Evolutionary conservation across 2,888 invertebrate species (phyloP), one percentile per base, ranked within the genome.

Genomic region (Cheiracanthium punctorium): DNA sequence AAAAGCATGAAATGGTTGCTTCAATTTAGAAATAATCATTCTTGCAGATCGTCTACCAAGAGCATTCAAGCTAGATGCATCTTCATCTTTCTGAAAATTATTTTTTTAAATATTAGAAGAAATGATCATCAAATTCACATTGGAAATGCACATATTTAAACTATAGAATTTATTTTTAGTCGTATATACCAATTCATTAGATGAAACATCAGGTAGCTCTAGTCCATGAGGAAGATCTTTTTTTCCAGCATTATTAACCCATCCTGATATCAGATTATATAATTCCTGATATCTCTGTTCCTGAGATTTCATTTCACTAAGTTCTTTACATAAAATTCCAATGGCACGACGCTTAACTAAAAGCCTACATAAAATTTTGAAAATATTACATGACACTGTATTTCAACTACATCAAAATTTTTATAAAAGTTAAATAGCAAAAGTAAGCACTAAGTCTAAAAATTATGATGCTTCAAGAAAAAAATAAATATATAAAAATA

Each of bases 261-360:
- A 88, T 32, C 88, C 87, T 1, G 89, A 89, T 32, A 92, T 89
- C 1, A 97, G 94, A 91, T 97, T 96, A 2, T 95, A 94, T 91
- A 97, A 95, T 90, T 94, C 95, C 85, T 95, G 94, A 91, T 96
- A 94, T 91, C 96, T 96, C 88, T 96, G 94, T 91, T 97, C 96
- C 88, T 95, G 94, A 90, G 97, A 96, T 89, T 95, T 94, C 85
- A 96, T 92, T 90, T 97, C 96, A 90, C 95, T 94, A 67, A 97
- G 92, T 91, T 97, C 96, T 91, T 96, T 95, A 82, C 92, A 92
- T 89, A 92, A 88, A 37, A 91, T 90, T 80, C 92, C 92, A 41
- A 90, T 89, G 7, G 91, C 91, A 48, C 91, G 90, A 69, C 90
- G 90, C 72, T 91, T 90, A 0, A 91, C 90, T 20, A 90, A 87